Conservation (phyloP, 2,797 vertebrate species). For the Echeneis naucrates region DNA sequence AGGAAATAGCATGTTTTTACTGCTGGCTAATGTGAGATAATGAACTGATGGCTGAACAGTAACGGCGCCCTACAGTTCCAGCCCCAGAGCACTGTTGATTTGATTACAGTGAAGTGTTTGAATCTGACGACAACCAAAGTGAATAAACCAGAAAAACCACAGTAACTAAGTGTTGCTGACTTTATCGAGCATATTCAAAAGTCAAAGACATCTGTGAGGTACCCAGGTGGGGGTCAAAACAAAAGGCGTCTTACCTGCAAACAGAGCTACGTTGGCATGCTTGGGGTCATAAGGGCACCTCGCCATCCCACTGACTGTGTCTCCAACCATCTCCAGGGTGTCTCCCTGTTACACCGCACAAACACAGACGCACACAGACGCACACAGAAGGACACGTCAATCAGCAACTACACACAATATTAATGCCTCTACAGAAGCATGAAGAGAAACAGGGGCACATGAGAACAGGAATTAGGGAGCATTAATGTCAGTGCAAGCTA, state of each 20-base stretch:
- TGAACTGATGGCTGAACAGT: conserved; percentile 25
- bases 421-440: conserved; percentile 52
- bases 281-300: conserved; percentile 96
- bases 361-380: conserved; percentile 22
- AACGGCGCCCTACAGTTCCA: conserved; percentile 49
- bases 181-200: not conserved
- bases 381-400: conserved; percentile 35
- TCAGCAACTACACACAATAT: conserved; percentile 51
- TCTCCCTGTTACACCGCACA: conserved; percentile 85
- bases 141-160: conserved; percentile 15
- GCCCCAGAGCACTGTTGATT: conserved; percentile 27
- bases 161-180: not conserved
- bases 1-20: conserved; percentile 17
- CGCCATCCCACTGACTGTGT: conserved; percentile 95
- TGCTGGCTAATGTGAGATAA: conserved; percentile 48
- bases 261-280: conserved; percentile 94
- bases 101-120: conserved; percentile 49
- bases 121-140: conserved; percentile 35
- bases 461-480: conserved; percentile 75
- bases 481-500: conserved; percentile 71
- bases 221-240: not conserved
- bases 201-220: not conserved
- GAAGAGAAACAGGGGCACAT: conserved; percentile 69
- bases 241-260: conserved; percentile 86
- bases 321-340: conserved; percentile 91